Percentiles rank a stretch among this genome's conserved stretches.
phyloP scores from a whole-genome alignment of 2,797 vertebrate genomes.

The Artibeus lituratus region DNA sequence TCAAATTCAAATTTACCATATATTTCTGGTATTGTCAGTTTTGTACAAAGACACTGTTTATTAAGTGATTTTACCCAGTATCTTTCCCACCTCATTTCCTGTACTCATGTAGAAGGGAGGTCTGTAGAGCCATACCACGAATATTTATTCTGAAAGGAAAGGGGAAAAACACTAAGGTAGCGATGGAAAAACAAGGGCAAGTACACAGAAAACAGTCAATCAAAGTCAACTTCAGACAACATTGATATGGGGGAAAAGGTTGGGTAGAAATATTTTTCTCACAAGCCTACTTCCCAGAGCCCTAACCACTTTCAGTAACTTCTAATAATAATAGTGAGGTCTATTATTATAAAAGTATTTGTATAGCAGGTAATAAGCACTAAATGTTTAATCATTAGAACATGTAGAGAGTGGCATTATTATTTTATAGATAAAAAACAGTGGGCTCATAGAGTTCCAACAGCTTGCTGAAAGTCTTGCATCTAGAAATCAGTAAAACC shows the following conservation, averaged over 20 bases:
- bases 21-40: neutral
- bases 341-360: neutral
- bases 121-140: neutral
- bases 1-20: neutral
- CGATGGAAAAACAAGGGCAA: neutral
- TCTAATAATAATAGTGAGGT: neutral
- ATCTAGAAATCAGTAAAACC: neutral
- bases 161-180: neutral
- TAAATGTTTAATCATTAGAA: neutral
- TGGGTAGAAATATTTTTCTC: neutral
- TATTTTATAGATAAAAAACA: neutral
- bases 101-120: neutral
- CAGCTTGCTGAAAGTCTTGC: neutral
- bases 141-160: neutral
- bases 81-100: neutral
- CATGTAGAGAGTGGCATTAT: neutral
- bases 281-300: neutral
- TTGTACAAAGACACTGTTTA: neutral
- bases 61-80: neutral
- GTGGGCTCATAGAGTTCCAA: neutral
- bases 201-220: neutral
- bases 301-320: neutral
- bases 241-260: fast-evolving
- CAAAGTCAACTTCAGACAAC: neutral
- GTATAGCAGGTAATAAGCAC: neutral